A percentile compares a stretch with the other conserved stretches of the same genome.
These are phyloP conservation scores for Torymus tubicola DNA, from an alignment of 2,888 invertebrate species.

Conservation along the genomic window DNA sequence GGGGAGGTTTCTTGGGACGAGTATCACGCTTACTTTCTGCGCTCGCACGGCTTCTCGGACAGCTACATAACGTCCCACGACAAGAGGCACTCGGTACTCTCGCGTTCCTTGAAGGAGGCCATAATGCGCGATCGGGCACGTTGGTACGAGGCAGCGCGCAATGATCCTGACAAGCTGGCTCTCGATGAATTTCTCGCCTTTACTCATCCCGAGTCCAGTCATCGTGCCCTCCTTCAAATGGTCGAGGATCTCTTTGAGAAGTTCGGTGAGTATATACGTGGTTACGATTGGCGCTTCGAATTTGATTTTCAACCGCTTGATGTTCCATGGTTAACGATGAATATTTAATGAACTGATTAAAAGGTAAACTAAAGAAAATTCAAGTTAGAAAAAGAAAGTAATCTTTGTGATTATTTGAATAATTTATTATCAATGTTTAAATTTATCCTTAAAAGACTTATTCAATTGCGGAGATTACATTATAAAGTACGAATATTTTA, in stretches of 20 bases:
- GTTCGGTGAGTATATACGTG: conserved; percentile 78
- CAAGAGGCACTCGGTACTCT: conserved; percentile 81
- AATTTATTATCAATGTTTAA: too few relatives aligned
- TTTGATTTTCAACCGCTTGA: too few relatives aligned
- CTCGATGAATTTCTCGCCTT: conserved; percentile 88
- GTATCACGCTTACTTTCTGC: conserved; percentile 85
- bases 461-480: too few relatives aligned
- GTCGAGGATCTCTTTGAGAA: conserved; percentile 87
- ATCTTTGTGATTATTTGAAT: too few relatives aligned
- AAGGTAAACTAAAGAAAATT: too few relatives aligned
- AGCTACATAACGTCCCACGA: conserved; percentile 82
- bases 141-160: conserved; percentile 87
- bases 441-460: too few relatives aligned
- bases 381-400: too few relatives aligned
- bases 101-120: conserved; percentile 82
- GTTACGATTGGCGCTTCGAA: too few relatives aligned
- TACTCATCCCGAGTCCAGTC: conserved; percentile 88
- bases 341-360: too few relatives aligned
- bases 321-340: too few relatives aligned
- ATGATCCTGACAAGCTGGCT: conserved; percentile 85
- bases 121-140: conserved; percentile 87
- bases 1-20: conserved; percentile 88
- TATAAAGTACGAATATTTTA: too few relatives aligned
- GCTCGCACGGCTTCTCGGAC: conserved; percentile 83
- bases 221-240: conserved; percentile 77